Evolutionary conservation across 2,113 vertebrate species (phyloP).

Genomic region (Tiliqua scincoides): DNA sequence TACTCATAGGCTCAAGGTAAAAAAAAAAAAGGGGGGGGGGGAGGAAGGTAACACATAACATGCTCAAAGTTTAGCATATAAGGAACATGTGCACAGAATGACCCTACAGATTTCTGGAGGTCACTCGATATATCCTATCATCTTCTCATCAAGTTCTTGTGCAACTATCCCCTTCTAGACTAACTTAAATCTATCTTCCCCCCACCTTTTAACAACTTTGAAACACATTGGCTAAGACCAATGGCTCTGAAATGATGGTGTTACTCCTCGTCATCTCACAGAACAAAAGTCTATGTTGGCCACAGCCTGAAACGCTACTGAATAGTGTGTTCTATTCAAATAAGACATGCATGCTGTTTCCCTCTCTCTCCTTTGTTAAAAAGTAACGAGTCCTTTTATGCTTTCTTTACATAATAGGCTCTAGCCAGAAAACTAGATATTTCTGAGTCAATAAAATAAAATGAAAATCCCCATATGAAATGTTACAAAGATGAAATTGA

Average conservation of each 20-base stretch:
- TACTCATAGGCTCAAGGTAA: background rate
- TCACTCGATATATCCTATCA: background rate
- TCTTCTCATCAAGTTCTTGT: too few species aligned
- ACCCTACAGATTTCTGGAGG: background rate
- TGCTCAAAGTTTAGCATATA: background rate
- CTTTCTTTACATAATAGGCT: conserved; percentile 69
- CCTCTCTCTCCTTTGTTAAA: conserved; percentile 65
- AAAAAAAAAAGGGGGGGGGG: background rate
- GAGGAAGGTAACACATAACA: background rate
- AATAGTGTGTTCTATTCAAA: conserved; percentile 42
- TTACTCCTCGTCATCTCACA: conserved; percentile 5
- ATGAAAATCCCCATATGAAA: conserved; percentile 68
- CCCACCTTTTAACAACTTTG: background rate
- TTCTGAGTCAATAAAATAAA: conserved; percentile 68
- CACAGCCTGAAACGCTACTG: conserved; percentile 35
- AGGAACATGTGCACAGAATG: background rate
- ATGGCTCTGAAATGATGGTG: background rate
- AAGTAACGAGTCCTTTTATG: conserved; percentile 71
- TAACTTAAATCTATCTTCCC: background rate
- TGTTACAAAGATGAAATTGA: conserved; percentile 65
- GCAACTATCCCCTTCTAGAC: background rate
- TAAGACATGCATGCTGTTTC: conserved; percentile 21
- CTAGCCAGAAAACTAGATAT: conserved; percentile 69
- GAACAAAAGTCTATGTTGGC: background rate
- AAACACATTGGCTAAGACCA: too few species aligned